Conservation (phyloP, 1,140 invertebrate species). For the Musca vetustissima region DNA sequence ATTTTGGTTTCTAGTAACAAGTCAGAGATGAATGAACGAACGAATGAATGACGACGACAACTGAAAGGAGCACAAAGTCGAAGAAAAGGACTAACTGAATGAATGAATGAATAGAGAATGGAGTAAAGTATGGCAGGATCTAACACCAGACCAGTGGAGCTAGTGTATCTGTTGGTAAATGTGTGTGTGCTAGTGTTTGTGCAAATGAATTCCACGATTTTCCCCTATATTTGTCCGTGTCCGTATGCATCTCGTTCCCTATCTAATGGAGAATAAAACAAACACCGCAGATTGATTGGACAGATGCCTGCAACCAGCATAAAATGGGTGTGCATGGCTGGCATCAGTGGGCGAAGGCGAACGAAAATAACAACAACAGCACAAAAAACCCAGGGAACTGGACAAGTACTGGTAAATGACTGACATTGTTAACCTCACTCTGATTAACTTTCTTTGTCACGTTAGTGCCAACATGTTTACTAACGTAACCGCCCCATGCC, state of each 20-base stretch:
- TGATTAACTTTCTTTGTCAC: conserved; percentile 22
- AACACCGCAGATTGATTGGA: neutral
- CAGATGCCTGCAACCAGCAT: conserved; percentile 2
- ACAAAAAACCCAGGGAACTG: neutral
- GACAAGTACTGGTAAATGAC: conserved; percentile 9
- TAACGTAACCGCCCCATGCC: neutral
- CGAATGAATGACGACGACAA: too few relatives aligned
- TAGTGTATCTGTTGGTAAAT: too few relatives aligned
- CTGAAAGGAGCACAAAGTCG: too few relatives aligned
- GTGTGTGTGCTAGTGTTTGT: neutral
- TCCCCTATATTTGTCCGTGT: neutral
- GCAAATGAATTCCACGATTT: conserved; percentile 8
- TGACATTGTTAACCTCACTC: conserved; percentile 20
- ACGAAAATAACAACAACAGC: too few relatives aligned
- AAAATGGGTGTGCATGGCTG: neutral
- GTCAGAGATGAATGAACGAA: conserved; percentile 19
- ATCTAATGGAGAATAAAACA: neutral
- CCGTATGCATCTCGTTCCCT: too few relatives aligned
- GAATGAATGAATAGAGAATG: neutral
- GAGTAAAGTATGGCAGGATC: conserved; percentile 8
- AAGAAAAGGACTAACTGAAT: too few relatives aligned
- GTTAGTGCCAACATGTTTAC: conserved; percentile 21
- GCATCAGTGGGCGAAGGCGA: neutral
- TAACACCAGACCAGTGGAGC: neutral
- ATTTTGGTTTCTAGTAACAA: conserved; percentile 16